Evolutionary conservation across 2,888 invertebrate species (phyloP).

Genomic region (Cephus rjabovi): DNA sequence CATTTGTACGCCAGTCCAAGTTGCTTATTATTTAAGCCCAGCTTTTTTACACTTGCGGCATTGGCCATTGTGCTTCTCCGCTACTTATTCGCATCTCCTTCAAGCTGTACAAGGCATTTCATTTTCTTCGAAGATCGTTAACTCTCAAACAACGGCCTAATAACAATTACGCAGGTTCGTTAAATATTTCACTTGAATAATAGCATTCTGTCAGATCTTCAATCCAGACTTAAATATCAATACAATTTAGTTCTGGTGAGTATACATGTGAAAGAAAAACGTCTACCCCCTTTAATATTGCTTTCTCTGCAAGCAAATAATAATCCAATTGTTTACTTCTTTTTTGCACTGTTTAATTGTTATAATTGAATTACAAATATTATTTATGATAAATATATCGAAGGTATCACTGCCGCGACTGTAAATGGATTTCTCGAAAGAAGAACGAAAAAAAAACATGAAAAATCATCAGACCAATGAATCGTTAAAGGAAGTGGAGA

Average conservation of each 20-base stretch:
- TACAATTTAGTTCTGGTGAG: background rate
- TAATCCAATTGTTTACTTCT: background rate
- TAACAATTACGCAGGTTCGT: background rate
- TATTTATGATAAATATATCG: background rate
- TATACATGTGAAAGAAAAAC: background rate
- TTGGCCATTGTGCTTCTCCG: background rate
- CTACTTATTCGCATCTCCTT: background rate
- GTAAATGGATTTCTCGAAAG: background rate
- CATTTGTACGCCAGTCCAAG: background rate
- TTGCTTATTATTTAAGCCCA: background rate
- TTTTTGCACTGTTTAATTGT: background rate
- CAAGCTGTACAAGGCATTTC: background rate
- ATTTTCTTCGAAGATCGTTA: background rate
- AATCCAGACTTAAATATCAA: background rate
- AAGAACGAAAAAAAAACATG: background rate
- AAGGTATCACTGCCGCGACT: background rate
- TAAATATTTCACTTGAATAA: background rate
- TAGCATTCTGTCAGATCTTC: background rate
- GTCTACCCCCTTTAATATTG: background rate
- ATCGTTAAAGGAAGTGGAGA: background rate
- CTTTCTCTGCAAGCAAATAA: background rate
- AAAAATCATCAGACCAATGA: background rate
- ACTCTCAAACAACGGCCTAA: background rate
- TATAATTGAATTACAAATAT: background rate
- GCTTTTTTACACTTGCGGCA: background rate